Evolutionary conservation across 2,888 invertebrate genomes (phyloP), one percentile per base, ranked within the genome.

Genomic region (Mesorhabditis spiculigera): DNA sequence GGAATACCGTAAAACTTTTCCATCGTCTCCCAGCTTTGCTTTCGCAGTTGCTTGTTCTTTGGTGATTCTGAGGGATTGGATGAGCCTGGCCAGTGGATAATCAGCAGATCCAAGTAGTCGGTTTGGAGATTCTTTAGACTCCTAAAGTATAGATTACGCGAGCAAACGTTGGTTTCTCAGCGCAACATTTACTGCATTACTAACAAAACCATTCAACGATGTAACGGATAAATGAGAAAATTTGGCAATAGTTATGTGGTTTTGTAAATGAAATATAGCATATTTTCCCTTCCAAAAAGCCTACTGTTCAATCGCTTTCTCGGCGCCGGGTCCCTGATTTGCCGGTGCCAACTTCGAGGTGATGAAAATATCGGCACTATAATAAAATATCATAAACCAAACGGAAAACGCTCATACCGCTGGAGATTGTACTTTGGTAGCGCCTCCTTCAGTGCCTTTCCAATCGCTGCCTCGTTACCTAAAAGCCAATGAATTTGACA

Each of bases 51-150:
- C 13, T 85, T 80, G 81, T 92, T 91, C 45, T 87, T 87, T 3
- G 87, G 80, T 81, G 90, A 90, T 58, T 76, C 72, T 13, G 89
- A 86, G 50, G 89, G 77, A 65, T 90, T 89, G n/a, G 89, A 87
- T 43, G 89, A 87, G 5, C 92, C 92, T 61, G 93, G 93, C 91
- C 92, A 93, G 85, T 93, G 93, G 72, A 93, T 91, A 67, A 94
- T 87, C 82, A 91, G 92, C 58, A 93, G 87, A 87, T 94, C 93
- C 4, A 93, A 87, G 84, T 92, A 92, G 5, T 90, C 89, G 45
- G 90, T 87, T 58, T 90, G 89, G 42, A 93, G 87, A 71, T 90
- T 89, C 5, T 87, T 81, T n/a, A 93, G 83, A 0, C 92, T 91
- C 68, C 87, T 87, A 41, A 43, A 28, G 28, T 28, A 28, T 28